Evolutionary conservation across 2,797 vertebrate genomes (phyloP).

Genomic region (Acropternis orthonyx): DNA sequence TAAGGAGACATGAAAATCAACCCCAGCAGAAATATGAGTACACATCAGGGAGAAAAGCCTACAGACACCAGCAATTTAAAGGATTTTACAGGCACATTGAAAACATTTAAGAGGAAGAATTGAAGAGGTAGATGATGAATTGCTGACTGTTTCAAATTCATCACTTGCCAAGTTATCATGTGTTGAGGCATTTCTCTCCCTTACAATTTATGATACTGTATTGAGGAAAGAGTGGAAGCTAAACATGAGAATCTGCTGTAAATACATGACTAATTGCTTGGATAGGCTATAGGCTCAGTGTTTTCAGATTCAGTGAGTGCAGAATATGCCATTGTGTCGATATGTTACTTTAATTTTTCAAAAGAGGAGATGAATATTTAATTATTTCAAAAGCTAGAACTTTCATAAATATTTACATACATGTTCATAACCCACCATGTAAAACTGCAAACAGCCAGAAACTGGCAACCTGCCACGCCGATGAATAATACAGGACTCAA

Average conservation of each 20-base stretch:
- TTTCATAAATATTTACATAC: not conserved
- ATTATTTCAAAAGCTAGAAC: not conserved
- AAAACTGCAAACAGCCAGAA: not conserved
- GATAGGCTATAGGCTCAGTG: not conserved
- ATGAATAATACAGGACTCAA: not conserved
- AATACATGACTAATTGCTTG: not conserved
- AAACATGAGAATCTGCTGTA: not conserved
- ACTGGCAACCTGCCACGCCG: not conserved
- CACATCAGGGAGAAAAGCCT: not conserved
- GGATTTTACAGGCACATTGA: not conserved
- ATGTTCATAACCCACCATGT: not conserved
- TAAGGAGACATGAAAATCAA: not conserved
- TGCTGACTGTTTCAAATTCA: not conserved
- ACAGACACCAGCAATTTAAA: not conserved
- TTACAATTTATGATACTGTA: not conserved
- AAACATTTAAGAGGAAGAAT: not conserved
- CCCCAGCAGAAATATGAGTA: not conserved
- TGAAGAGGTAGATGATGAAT: not conserved
- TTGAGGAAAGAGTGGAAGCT: not conserved
- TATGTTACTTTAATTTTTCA: not conserved
- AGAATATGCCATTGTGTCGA: not conserved
- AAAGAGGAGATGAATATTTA: not conserved
- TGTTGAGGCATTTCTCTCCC: not conserved
- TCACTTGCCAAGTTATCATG: not conserved
- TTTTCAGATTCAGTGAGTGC: not conserved